Evolutionary conservation across 2,888 invertebrate species (phyloP), one percentile per base, ranked within the genome.

Genomic region (Nemurella pictetii): DNA sequence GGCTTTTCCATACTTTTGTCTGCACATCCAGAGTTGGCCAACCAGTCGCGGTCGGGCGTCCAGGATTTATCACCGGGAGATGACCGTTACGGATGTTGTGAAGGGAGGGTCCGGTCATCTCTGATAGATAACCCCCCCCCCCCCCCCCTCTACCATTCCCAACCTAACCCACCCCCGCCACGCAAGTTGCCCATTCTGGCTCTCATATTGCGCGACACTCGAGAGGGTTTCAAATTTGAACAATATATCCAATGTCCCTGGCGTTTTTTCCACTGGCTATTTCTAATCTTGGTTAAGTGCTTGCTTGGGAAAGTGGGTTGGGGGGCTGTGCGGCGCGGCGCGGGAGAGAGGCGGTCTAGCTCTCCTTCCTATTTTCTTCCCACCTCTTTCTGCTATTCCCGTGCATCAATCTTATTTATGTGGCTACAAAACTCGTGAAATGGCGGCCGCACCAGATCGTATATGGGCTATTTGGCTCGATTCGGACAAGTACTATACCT

Each of bases 341-440:
- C 55, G 9, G 55, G 15, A 74, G 82, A 28, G 83, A 80, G 32
- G 32, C 35, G 82, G 81, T 15, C 20, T 28, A 84, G n/a, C 80
- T 80, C 83, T 78, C 72, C 83, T 78, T 85, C 78, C 83, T 85
- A 27, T 85, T 29, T 74, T 75, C 75, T 77, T 85, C n/a, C 35
- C 55, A 20, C 72, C 77, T 36, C 72, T 73, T 80, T 84, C 78
- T 84, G 32, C 85, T 84, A 72, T 77, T 83, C 83, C 80, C 84
- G 88, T 87, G 88, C 90, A 90, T 90, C 90, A 90, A 90, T 90
- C 90, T 90, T 90, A 90, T 90, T 90, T 90, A 90, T 90, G 90
- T 90, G 89, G 90, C 89, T 89, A 90, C 90, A 90, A 90, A 90
- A 89, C 90, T 89, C 88, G 88, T 87, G 87, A 89, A 86, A 86